A percentile compares a stretch with the other conserved stretches of the same genome.
Conservation (phyloP, 2,113 vertebrate species). For the Stictonetta naevosa region DNA sequence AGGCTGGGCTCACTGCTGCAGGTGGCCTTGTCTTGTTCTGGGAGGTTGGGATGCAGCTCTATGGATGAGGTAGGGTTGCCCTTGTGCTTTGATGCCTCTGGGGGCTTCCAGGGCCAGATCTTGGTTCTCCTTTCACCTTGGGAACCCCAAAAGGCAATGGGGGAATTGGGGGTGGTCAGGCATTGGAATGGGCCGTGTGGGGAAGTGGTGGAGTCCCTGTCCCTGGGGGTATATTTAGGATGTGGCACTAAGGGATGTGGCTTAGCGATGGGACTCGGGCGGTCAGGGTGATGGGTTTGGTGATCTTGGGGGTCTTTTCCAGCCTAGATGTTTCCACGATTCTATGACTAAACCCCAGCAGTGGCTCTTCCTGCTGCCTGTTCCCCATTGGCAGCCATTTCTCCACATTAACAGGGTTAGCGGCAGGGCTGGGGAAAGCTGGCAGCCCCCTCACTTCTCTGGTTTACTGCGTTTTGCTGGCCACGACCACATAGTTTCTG, state of each 20-base stretch:
- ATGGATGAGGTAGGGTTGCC: not conserved
- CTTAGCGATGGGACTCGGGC: not conserved
- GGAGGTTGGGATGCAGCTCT: not conserved
- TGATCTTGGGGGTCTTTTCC: not conserved
- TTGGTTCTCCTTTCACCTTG: not conserved
- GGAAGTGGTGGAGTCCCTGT: not conserved
- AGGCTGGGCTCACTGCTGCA: not conserved
- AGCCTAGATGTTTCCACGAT: not conserved
- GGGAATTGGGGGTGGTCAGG: not conserved
- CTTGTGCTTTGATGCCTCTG: not conserved
- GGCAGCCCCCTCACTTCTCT: not conserved
- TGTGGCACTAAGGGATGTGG: not conserved
- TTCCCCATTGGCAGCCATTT: not conserved
- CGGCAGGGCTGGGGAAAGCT: not conserved
- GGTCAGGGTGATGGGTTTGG: not conserved
- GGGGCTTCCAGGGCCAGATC: not conserved
- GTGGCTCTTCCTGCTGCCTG: not conserved
- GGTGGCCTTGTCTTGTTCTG: not conserved
- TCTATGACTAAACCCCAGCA: not conserved
- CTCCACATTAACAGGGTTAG: fast-evolving
- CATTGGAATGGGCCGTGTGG: not conserved
- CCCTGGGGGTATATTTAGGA: not conserved
- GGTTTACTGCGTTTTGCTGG: not conserved
- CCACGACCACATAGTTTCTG: not conserved
- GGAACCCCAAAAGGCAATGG: not conserved